phyloP scores from a whole-genome alignment of 1,140 invertebrate species.

The Lycorma delicatula region DNA sequence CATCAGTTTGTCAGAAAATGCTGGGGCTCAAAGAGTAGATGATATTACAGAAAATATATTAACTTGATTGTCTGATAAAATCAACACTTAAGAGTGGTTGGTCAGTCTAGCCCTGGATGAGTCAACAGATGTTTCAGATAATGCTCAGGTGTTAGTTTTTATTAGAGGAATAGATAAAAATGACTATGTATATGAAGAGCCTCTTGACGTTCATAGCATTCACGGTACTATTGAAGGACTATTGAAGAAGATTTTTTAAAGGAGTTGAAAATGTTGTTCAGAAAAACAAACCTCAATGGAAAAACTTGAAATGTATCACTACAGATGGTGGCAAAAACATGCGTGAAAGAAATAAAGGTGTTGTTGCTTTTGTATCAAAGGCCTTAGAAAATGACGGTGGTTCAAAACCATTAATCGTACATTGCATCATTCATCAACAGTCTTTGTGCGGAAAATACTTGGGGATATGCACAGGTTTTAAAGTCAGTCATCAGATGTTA shows the following conservation, averaged over 20 bases:
- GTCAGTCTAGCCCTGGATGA: conserved; percentile 26
- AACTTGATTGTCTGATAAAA: conserved; percentile 20
- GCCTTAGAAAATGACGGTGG: background rate
- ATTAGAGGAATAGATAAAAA: conserved; percentile 24
- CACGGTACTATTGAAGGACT: conserved; percentile 24
- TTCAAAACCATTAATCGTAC: background rate
- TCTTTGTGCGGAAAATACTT: no score
- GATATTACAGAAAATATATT: background rate
- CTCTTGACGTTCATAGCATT: conserved; percentile 20
- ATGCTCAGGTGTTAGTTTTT: conserved; percentile 23
- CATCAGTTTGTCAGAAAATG: background rate
- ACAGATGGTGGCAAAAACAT: background rate
- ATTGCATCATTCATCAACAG: background rate
- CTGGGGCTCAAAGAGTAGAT: background rate
- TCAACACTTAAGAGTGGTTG: conserved; percentile 24
- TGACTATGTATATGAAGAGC: conserved; percentile 26
- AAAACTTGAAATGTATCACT: no score
- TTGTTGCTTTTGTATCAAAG: background rate
- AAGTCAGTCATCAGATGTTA: no score
- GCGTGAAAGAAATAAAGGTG: background rate
- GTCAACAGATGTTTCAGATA: conserved; percentile 27
- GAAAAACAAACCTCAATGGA: no score
- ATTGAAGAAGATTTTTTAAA: conserved; percentile 27
- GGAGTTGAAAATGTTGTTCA: conserved; percentile 18
- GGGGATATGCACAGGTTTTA: no score